These are phyloP conservation scores for Heliconius hermathena DNA, from an alignment of 1,140 invertebrate genomes.

Conservation along the genomic window DNA sequence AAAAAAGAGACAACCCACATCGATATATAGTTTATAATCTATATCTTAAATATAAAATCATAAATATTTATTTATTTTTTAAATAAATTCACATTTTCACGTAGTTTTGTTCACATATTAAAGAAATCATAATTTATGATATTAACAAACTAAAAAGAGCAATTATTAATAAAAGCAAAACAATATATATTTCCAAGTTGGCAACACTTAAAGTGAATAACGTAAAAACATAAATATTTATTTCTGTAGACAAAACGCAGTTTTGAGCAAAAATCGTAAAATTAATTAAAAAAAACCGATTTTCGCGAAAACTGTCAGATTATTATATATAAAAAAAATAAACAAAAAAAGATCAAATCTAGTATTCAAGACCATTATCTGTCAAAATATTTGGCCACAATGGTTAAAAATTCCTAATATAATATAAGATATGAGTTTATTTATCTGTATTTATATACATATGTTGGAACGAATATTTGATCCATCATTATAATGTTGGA, in stretches of 20 bases:
- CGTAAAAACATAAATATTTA: not conserved
- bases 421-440: not conserved
- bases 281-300: not conserved
- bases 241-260: not conserved
- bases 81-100: constrained; percentile 10
- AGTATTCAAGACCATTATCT: not conserved
- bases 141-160: not conserved
- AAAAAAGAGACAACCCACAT: not conserved
- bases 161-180: not conserved
- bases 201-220: constrained; percentile 5
- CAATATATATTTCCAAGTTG: constrained; percentile 3
- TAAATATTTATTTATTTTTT: constrained; percentile 1
- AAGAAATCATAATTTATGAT: not conserved
- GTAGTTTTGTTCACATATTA: not conserved
- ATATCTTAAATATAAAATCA: not conserved
- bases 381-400: not conserved
- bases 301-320: not conserved
- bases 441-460: not conserved
- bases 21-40: not conserved
- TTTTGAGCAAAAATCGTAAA: not conserved
- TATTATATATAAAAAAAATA: not conserved
- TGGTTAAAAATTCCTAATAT: not conserved
- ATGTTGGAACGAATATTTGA: not conserved
- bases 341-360: not conserved
- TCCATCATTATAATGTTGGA: not conserved